Evolutionary conservation across 2,888 invertebrate genomes (phyloP).

Genomic region (Rapana venosa): DNA sequence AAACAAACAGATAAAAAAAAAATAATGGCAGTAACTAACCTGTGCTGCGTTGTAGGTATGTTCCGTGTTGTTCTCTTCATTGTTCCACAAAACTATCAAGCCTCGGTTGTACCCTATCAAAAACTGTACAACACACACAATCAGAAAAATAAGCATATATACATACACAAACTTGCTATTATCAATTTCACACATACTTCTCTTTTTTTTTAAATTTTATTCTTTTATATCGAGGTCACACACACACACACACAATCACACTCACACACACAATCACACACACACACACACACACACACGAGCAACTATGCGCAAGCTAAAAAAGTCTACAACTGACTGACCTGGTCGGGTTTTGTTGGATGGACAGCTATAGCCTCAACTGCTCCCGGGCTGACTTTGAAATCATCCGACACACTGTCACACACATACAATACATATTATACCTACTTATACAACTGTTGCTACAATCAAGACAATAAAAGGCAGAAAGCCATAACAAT

Average conservation of each 20-base stretch:
- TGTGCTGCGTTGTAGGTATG: conserved; percentile 77
- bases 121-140: conserved; percentile 66
- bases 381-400: conserved; percentile 96
- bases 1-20: background rate
- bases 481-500: no score
- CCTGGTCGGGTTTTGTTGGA: conserved; percentile 87
- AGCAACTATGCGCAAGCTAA: background rate
- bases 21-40: conserved; percentile 57
- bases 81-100: conserved; percentile 93
- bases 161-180: background rate
- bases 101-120: conserved; percentile 97
- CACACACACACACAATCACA: conserved; percentile 3
- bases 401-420: conserved; percentile 92
- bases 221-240: background rate
- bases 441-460: no score
- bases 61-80: conserved; percentile 73
- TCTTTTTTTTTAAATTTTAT: background rate
- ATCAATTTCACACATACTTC: background rate
- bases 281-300: conserved; percentile 5
- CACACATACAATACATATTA: background rate
- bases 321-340: conserved; percentile 76
- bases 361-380: conserved; percentile 94
- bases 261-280: conserved; percentile 21
- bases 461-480: no score
- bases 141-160: background rate